phyloP scores from a whole-genome alignment of 53 echinoderm and acorn worm genomes.

The Paelopatides confundens region DNA sequence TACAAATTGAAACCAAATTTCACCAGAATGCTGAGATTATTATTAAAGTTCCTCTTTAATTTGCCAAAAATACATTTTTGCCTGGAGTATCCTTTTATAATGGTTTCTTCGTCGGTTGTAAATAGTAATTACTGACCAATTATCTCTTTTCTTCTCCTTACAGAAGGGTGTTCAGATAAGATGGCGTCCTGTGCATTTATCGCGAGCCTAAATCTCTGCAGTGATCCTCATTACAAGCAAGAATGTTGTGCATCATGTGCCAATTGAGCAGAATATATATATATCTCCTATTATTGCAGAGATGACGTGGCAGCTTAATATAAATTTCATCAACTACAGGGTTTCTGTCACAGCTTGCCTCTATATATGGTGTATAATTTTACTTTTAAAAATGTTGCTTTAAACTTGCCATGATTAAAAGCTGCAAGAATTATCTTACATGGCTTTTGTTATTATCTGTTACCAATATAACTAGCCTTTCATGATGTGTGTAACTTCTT shows the following conservation, averaged over 20 bases:
- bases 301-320: neutral
- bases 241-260: slow-evolving; percentile 24
- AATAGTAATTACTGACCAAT: no score
- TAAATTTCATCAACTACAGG: slow-evolving; percentile 37
- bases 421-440: no score
- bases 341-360: slow-evolving; percentile 13
- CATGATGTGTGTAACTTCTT: no score
- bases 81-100: no score
- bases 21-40: no score
- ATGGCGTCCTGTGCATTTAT: neutral
- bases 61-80: no score
- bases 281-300: neutral
- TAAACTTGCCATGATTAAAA: neutral
- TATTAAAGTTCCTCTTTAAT: no score
- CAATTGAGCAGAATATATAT: neutral
- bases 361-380: neutral
- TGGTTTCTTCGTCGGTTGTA: no score
- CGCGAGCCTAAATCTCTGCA: neutral
- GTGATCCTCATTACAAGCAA: neutral
- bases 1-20: no score
- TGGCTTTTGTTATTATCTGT: no score
- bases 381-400: neutral
- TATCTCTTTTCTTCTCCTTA: neutral
- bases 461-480: no score
- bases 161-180: slow-evolving; percentile 18